Evolutionary conservation across 2,113 vertebrate species (phyloP).

Genomic region (Ammodytes dubius): DNA sequence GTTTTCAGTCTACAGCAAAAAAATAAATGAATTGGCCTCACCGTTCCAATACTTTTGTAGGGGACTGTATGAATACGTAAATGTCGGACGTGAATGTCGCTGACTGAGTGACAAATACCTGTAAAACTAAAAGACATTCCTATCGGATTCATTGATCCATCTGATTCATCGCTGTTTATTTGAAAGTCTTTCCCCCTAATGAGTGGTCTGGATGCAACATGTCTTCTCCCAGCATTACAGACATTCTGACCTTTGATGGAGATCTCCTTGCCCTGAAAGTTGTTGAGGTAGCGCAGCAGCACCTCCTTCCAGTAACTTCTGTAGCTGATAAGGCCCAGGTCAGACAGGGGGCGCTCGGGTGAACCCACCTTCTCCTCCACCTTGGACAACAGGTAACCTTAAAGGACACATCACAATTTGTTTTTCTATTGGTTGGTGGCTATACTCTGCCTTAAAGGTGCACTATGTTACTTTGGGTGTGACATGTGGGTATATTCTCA

Average conservation of each 20-base stretch:
- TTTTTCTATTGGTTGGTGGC: background rate
- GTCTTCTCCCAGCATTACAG: background rate
- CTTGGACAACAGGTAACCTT: conserved; percentile 92
- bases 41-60: too few relatives aligned
- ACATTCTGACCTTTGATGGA: conserved; percentile 93
- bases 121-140: background rate
- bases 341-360: conserved; percentile 91
- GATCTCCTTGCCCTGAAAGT: conserved; percentile 98
- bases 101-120: background rate
- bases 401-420: background rate
- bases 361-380: conserved; percentile 94
- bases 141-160: background rate
- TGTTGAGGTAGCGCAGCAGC: conserved; percentile 93
- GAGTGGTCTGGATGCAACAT: background rate
- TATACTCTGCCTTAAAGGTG: too few relatives aligned
- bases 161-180: background rate
- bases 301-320: conserved; percentile 97
- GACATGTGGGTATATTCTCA: too few relatives aligned
- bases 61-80: too few relatives aligned
- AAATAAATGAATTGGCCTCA: too few relatives aligned
- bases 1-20: too few relatives aligned
- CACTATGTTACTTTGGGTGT: too few relatives aligned
- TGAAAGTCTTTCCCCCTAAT: background rate
- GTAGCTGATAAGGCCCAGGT: conserved; percentile 92
- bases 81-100: too few relatives aligned